phyloP scores from a whole-genome alignment of 2,797 vertebrate genomes.

The Megaceryle alcyon region DNA sequence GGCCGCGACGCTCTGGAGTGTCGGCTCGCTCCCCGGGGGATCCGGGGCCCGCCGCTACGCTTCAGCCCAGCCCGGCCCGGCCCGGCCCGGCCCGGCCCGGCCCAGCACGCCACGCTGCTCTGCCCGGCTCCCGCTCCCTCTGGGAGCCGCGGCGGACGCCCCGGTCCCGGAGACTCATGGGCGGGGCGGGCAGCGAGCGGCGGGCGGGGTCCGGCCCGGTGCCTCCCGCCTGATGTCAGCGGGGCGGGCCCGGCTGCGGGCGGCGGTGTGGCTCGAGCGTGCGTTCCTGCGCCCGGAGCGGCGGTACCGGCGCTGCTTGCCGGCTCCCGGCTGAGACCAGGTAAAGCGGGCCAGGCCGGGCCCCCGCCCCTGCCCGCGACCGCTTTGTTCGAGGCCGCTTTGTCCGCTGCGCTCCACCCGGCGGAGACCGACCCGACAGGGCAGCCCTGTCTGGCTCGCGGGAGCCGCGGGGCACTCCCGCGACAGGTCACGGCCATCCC shows the following conservation, averaged over 20 bases:
- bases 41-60: too few species aligned
- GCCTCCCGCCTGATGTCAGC: neutral
- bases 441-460: neutral
- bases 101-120: too few species aligned
- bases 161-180: too few species aligned
- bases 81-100: too few species aligned
- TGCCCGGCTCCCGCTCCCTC: neutral
- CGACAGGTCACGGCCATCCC: neutral
- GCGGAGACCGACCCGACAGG: too few species aligned
- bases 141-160: neutral
- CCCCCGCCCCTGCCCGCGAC: neutral
- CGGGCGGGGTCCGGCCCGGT: neutral
- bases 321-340: neutral
- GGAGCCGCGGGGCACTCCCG: too few species aligned
- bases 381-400: too few species aligned
- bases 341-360: neutral
- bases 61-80: too few species aligned
- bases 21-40: too few species aligned
- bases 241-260: neutral
- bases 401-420: too few species aligned
- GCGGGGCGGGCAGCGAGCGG: neutral
- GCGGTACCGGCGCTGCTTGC: neutral
- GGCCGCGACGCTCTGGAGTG: neutral
- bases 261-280: neutral
- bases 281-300: neutral